Base-by-base conservation (phyloP, 2,797 vertebrate genomes). In the Poecilia gillii region DNA sequence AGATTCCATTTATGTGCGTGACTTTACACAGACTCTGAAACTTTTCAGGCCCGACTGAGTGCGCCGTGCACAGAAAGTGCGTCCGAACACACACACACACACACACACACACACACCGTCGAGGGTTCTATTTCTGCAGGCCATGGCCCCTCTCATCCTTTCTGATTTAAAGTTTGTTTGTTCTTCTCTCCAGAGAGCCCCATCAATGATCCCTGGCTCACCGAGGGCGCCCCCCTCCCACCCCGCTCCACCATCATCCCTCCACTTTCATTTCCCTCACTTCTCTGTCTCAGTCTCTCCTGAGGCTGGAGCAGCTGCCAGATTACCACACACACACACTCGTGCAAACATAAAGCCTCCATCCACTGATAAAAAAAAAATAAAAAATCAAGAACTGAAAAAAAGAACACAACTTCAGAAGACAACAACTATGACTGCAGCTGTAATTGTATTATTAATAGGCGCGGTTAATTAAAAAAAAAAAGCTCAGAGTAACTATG, bases 161-260 rank as follows among this genome's bases (percentile, higher is more conserved):
- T 91, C 90, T 94, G 94, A 94, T 94, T 94, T 93, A 92, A 93
- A 95, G 93, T 95, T 95, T 96, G 95, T 96, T 96, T 95, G 94
- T 95, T 92, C 90, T 94, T 89, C 88, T 91, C 92, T 94, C 93
- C 91, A 91, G 92, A 94, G 93, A 94, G 90, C 87, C 85, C 86
- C 92, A 91, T 93, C 90, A 91, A 87, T 95, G 93, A 95, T 95
- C 93, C 93, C 90, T 77, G 82, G 89, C 88, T 94, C 91, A 92
- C 90, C 76, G 80, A 94, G 93, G 92, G 89, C 81, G 46, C 81
- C 74, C 41, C 84, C 90, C 89, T 1, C 46, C 14, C 80, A 41
- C 81, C 43, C 68, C 81, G 88, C 90, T 93, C 89, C 83, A 73
- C 90, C 91, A 93, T 95, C 93, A 92, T 91, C 90, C 91, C 92